Evolutionary conservation across 2,113 vertebrate genomes (phyloP), one percentile per base, ranked within the genome.

Genomic region (Xyliphius kryptos): DNA sequence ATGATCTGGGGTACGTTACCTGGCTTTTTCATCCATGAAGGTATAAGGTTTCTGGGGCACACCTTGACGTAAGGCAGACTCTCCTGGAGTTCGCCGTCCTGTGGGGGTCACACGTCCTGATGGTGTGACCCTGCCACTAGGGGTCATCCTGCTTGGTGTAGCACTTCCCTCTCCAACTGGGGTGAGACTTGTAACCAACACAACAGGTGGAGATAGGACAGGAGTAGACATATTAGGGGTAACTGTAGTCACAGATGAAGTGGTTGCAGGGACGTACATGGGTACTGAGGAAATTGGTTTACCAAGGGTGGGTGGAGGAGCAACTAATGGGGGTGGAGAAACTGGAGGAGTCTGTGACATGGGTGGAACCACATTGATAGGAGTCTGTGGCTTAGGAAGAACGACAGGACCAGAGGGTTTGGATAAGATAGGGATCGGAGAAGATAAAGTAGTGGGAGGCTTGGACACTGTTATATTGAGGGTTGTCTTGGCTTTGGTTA

Each of bases 21-120:
- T 94, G 44, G 94, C 92, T 74, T 95, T 97, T 80, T 99, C 95
- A 0, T 99, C 96, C 89, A 99, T 85, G 72, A 99, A 99, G 2
- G 96, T 97, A 62, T 98, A 98, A 0, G 96, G 96, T 74, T 99
- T 99, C 81, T 99, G 96, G 37, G 94, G 94, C 10, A 91, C 87
- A 0, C 93, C 96, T 73, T 94, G 94, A 16, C 93, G 87, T 61
- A 98, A 81, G 1, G 84, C 76, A 0, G 89, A 88, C 36, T 89
- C 83, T 53, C 81, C 80, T 32, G 79, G 20, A 11, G 87, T 90
- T 8, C 79, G 80, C 10, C 82, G 82, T 11, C 86, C 83, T 0
- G 79, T 80, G 1, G 83, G 81, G 3, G 82, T 68, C 10, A 73
- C 59, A 53, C 85, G 82, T 9, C 79, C 76, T 21, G 76, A 76